A percentile compares a stretch with the other conserved stretches of the same genome.
These are phyloP conservation scores for Bombus sylvicola DNA, from an alignment of 1,140 invertebrate species.

Conservation along the genomic window DNA sequence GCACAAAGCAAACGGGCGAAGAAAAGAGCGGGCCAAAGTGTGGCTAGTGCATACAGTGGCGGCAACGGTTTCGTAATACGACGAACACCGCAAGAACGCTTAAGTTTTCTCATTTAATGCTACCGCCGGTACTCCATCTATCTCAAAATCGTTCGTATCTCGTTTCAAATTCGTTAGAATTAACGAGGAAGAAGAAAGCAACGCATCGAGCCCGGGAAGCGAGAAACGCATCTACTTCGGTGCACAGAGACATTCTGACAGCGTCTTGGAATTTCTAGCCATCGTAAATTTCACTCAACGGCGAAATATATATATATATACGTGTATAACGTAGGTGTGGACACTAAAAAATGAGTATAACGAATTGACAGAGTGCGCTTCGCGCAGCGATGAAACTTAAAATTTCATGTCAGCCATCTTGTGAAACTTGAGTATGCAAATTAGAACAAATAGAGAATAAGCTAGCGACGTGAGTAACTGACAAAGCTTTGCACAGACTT, in stretches of 20 bases:
- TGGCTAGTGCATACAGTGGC: neutral
- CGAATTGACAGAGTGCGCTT: neutral
- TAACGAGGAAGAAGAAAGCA: neutral
- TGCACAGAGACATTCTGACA: neutral
- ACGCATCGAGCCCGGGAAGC: neutral
- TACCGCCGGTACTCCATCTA: neutral
- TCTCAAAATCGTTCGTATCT: constrained; percentile 1
- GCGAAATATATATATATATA: neutral
- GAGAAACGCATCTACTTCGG: neutral
- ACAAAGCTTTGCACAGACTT: no score
- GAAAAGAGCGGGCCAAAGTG: neutral
- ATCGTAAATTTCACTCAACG: neutral
- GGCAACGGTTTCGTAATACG: neutral
- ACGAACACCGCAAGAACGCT: neutral
- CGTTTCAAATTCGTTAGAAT: constrained; percentile 16
- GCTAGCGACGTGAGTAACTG: neutral
- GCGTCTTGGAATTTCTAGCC: neutral
- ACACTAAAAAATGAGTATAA: neutral
- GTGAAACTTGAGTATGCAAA: constrained; percentile 18
- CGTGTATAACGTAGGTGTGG: no score
- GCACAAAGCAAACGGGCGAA: neutral
- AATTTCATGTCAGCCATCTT: neutral
- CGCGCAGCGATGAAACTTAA: neutral
- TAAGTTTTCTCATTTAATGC: constrained; percentile 28
- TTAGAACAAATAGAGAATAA: neutral